phyloP scores from a whole-genome alignment of 2,113 vertebrate species.

The Amphiprion percula region DNA sequence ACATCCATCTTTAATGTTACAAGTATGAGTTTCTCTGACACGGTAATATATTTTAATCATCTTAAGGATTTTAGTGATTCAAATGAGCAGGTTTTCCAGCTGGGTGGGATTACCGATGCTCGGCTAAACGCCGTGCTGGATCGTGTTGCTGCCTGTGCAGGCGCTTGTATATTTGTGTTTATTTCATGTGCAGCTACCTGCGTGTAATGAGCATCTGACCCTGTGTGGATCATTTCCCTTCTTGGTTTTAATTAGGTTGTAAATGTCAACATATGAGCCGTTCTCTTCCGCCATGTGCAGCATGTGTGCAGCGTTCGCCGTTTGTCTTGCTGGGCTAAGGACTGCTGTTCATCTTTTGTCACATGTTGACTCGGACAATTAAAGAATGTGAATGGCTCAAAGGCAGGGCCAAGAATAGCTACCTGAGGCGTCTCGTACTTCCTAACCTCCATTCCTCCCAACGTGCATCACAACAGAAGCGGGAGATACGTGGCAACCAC shows the following conservation, averaged over 20 bases:
- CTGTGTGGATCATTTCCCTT: conserved; percentile 50
- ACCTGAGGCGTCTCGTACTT: conserved; percentile 43
- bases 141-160: neutral
- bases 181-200: conserved; percentile 47
- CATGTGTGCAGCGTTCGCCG: conserved; percentile 22
- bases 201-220: conserved; percentile 47
- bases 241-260: conserved; percentile 79
- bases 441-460: conserved; percentile 52
- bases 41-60: conserved; percentile 67
- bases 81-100: conserved; percentile 47
- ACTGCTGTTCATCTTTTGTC: conserved; percentile 62
- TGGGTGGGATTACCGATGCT: conserved; percentile 50
- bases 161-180: neutral
- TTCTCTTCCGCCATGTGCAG: conserved; percentile 36
- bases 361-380: conserved; percentile 62
- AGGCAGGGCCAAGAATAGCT: conserved; percentile 55
- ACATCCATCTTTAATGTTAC: conserved; percentile 52
- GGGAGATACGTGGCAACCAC: conserved; percentile 59
- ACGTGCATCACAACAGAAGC: conserved; percentile 49
- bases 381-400: conserved; percentile 53
- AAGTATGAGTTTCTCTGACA: conserved; percentile 41
- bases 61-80: conserved; percentile 42
- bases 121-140: conserved; percentile 3
- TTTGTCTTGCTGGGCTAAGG: conserved; percentile 17
- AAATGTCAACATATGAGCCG: conserved; percentile 79